Evolutionary conservation across 2,113 vertebrate genomes (phyloP).

Genomic region (Silurus glanis): DNA sequence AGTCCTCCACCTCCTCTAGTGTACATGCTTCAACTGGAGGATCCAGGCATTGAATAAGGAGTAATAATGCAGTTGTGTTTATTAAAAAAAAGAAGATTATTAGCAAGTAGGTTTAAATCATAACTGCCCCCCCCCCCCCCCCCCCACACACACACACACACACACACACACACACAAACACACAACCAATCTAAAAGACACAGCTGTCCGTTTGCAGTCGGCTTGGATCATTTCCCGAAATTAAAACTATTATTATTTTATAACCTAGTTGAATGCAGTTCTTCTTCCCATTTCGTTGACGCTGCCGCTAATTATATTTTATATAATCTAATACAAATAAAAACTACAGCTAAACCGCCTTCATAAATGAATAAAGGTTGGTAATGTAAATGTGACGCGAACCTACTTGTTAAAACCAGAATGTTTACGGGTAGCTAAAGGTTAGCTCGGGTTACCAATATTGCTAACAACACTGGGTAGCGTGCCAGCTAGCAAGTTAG

Average conservation of each 20-base stretch:
- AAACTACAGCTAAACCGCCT: neutral
- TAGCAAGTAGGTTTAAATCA: neutral
- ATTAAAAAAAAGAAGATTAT: neutral
- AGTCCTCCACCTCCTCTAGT: too few relatives aligned
- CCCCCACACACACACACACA: too few relatives aligned
- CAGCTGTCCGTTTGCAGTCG: neutral
- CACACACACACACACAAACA: neutral
- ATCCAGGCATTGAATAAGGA: neutral
- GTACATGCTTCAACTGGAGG: neutral
- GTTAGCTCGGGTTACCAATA: neutral
- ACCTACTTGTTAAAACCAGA: neutral
- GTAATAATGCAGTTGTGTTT: too few relatives aligned
- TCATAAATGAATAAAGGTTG: neutral
- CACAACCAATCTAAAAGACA: neutral
- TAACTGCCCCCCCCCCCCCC: too few relatives aligned
- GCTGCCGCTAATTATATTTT: too few relatives aligned
- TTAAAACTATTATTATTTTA: neutral
- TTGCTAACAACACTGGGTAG: conserved; percentile 25
- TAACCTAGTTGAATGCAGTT: neutral
- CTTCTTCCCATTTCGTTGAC: neutral
- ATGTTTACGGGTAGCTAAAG: neutral
- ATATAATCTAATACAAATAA: neutral
- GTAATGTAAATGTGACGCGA: neutral
- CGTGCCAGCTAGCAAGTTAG: conserved; percentile 70
- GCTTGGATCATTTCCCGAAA: neutral